Evolutionary conservation across 2,888 invertebrate genomes (phyloP).

Genomic region (Acleris holmiana): DNA sequence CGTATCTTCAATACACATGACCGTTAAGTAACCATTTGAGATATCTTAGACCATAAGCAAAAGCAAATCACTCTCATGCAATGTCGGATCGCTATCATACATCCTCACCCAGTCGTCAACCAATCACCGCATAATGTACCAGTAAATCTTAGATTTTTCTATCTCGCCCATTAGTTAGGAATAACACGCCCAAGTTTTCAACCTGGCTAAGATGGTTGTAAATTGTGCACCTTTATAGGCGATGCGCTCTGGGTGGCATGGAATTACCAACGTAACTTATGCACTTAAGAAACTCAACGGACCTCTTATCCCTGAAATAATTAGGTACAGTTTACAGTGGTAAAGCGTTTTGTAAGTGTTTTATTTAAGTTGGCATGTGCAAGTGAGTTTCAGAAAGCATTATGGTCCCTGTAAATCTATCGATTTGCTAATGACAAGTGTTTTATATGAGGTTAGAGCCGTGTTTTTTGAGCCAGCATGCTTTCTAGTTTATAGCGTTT

Average conservation of each 20-base stretch:
- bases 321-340: conserved; percentile 27
- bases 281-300: conserved; percentile 26
- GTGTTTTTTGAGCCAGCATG: conserved; percentile 30
- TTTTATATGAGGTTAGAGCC: conserved; percentile 57
- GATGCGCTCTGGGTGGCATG: conserved; percentile 74
- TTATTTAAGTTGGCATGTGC: conserved; percentile 42
- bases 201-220: conserved; percentile 75
- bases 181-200: conserved; percentile 74
- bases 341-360: conserved; percentile 10
- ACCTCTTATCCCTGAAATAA: conserved; percentile 13
- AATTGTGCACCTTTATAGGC: conserved; percentile 78
- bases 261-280: conserved; percentile 33
- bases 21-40: no score
- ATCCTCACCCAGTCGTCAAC: neutral
- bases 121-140: conserved; percentile 21
- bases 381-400: conserved; percentile 73
- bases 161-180: conserved; percentile 60
- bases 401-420: conserved; percentile 76
- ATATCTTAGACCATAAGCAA: no score
- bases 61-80: no score
- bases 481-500: conserved; percentile 21
- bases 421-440: conserved; percentile 69
- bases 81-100: no score
- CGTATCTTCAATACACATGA: no score
- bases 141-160: conserved; percentile 46